Percentiles rank a stretch among this genome's conserved stretches.
These are phyloP conservation scores for Pangasianodon gigas DNA, from an alignment of 2,113 vertebrate genomes.

Conservation along the genomic window DNA sequence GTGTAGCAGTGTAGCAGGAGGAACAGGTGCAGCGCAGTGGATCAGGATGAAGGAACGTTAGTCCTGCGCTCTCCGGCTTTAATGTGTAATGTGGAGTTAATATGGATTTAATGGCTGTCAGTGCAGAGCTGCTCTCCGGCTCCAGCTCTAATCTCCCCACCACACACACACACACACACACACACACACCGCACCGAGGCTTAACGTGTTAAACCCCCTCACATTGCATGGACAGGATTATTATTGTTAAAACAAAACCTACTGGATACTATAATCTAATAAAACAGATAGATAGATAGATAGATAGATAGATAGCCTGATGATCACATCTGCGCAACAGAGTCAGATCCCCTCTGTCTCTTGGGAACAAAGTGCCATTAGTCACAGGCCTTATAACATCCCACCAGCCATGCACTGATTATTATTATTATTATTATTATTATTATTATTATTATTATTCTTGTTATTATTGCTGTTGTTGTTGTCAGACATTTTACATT, in stretches of 20 bases:
- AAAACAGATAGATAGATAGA: neutral
- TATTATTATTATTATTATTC: conserved; percentile 29
- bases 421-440: conserved; percentile 18
- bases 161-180: conserved; percentile 62
- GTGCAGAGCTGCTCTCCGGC: conserved; percentile 57
- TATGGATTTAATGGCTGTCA: conserved; percentile 77
- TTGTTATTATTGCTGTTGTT: neutral
- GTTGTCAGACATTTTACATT: neutral
- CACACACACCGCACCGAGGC: neutral
- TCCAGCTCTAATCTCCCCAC: conserved; percentile 68
- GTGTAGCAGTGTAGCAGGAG: neutral
- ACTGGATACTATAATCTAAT: neutral
- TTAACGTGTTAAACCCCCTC: conserved; percentile 51
- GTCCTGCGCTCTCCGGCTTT: conserved; percentile 58
- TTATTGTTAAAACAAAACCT: conserved; percentile 20
- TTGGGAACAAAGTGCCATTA: neutral
- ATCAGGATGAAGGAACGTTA: conserved; percentile 47
- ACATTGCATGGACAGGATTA: neutral
- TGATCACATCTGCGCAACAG: neutral
- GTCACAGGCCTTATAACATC: conserved; percentile 10
- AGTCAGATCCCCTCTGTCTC: neutral
- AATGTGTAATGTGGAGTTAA: conserved; percentile 78
- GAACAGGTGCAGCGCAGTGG: conserved; percentile 60
- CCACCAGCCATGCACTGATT: conserved; percentile 14
- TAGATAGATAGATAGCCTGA: neutral